Conservation (phyloP, 2,113 vertebrate genomes). For the Caloenas nicobarica region DNA sequence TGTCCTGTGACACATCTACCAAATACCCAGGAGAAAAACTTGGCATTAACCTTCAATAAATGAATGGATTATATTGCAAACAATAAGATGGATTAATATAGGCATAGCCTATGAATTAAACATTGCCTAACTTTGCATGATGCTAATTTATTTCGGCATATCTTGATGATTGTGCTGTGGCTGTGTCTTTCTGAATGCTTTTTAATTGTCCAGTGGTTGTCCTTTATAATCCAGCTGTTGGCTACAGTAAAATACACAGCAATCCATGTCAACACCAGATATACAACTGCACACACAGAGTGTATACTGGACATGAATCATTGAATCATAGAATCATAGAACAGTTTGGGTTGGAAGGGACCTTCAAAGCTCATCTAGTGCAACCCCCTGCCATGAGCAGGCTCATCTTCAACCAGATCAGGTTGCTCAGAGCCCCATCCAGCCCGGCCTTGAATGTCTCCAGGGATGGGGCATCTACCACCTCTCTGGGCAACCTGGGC, state of each 20-base stretch:
- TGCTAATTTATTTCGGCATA: constrained; percentile 66
- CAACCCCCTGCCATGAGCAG: too few species aligned
- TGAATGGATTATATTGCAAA: constrained; percentile 65
- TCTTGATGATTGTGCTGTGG: constrained; percentile 44
- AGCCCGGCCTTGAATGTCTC: too few species aligned
- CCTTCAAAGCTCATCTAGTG: too few species aligned
- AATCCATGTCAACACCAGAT: neutral
- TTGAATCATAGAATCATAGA: too few species aligned
- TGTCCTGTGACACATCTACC: constrained; percentile 30
- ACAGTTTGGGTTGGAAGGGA: too few species aligned
- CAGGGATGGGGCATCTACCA: too few species aligned
- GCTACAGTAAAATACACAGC: constrained; percentile 27
- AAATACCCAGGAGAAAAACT: constrained; percentile 50
- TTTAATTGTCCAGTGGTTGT: constrained; percentile 57
- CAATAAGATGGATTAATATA: constrained; percentile 67
- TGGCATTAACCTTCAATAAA: constrained; percentile 69
- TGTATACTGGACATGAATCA: too few species aligned
- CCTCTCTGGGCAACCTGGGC: too few species aligned
- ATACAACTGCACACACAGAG: neutral
- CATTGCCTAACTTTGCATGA: constrained; percentile 66
- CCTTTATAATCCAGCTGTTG: constrained; percentile 57
- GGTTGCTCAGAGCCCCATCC: too few species aligned
- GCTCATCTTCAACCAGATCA: too few species aligned
- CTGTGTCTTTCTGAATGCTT: constrained; percentile 57
- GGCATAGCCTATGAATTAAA: constrained; percentile 69